Evolutionary conservation across 1,140 invertebrate species (phyloP).

Genomic region (Kradibia gibbosae): DNA sequence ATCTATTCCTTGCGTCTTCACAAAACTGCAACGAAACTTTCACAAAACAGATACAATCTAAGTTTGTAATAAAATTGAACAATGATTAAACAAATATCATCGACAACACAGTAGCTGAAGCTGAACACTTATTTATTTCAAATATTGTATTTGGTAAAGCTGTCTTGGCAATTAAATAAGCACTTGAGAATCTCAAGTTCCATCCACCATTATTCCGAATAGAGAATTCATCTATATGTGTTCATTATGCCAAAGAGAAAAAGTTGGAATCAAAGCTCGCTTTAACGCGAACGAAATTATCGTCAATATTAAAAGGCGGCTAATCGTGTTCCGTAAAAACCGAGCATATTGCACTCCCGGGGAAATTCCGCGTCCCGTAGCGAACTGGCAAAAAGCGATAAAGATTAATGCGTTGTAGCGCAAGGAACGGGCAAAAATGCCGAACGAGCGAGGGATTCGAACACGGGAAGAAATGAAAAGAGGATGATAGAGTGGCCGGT

Average conservation of each 20-base stretch:
- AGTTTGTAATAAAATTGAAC: no score
- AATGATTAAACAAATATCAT: no score
- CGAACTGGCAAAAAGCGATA: neutral
- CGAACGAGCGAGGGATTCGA: neutral
- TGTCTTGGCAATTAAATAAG: no score
- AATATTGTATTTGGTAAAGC: no score
- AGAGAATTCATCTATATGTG: neutral
- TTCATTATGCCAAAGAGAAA: neutral
- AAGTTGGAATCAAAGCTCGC: neutral
- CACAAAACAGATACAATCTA: no score
- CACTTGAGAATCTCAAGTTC: no score
- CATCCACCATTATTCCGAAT: no score
- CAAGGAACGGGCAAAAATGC: neutral
- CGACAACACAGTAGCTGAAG: no score
- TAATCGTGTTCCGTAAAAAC: conserved; percentile 1
- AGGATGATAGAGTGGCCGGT: neutral
- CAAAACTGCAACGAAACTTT: no score
- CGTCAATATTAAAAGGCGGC: neutral
- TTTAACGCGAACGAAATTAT: neutral
- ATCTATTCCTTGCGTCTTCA: no score
- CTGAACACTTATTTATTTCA: no score
- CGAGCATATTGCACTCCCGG: neutral
- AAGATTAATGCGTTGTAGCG: neutral
- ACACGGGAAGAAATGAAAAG: neutral
- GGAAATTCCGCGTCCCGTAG: neutral